Percentiles rank a stretch among this genome's conserved stretches.
Evolutionary conservation across 2,888 invertebrate species (phyloP).

Genomic region (Incurvaria masculella): DNA sequence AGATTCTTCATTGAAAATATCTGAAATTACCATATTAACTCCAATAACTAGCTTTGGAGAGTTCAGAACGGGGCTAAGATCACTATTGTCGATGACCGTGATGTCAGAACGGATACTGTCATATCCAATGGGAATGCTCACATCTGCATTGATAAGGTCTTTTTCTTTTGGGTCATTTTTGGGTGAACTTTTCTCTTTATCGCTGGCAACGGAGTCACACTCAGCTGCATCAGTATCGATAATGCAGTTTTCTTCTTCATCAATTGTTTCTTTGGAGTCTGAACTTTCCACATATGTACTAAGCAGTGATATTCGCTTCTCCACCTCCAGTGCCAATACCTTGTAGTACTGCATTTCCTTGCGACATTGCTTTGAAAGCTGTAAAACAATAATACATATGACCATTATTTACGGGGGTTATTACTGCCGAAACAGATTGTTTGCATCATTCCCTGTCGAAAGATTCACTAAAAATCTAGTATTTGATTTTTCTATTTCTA

Average conservation of each 20-base stretch:
- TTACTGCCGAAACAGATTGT: too few relatives aligned
- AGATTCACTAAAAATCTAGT: too few relatives aligned
- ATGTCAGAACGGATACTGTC: slow-evolving; percentile 1
- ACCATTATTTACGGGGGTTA: slow-evolving; percentile 11
- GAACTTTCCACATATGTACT: slow-evolving; percentile 31
- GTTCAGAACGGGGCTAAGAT: neutral
- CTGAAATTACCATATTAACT: neutral
- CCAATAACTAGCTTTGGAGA: neutral
- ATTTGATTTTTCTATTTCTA: too few relatives aligned
- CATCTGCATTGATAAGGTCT: neutral
- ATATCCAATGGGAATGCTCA: neutral
- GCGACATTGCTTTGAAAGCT: slow-evolving; percentile 64
- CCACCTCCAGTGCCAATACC: slow-evolving; percentile 62
- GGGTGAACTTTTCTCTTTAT: neutral
- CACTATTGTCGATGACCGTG: slow-evolving; percentile 1
- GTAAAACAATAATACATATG: slow-evolving; percentile 24
- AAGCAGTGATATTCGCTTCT: slow-evolving; percentile 51
- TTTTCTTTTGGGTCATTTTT: neutral
- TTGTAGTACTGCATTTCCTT: slow-evolving; percentile 66
- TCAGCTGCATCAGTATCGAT: slow-evolving; percentile 12
- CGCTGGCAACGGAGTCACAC: neutral
- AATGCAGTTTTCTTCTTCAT: slow-evolving; percentile 10
- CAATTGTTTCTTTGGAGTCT: slow-evolving; percentile 18
- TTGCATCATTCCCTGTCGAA: too few relatives aligned
- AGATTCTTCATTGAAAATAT: too few relatives aligned